Evolutionary conservation across 2,888 invertebrate species (phyloP).

Genomic region (Muschampia plurimacula): DNA sequence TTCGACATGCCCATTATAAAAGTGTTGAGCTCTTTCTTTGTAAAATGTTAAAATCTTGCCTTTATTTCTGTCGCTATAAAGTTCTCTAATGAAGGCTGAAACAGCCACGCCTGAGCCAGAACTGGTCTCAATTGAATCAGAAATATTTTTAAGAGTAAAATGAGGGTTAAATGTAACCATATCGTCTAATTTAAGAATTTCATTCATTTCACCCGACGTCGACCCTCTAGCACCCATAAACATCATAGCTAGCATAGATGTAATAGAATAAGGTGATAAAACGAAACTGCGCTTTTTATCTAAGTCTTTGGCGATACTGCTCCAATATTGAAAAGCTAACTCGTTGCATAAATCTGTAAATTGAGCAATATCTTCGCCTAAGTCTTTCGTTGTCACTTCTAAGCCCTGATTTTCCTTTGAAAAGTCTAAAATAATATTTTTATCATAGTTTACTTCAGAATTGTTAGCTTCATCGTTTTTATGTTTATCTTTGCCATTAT

Average conservation of each 20-base stretch:
- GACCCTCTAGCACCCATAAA: slow-evolving; percentile 94
- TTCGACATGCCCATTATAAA: slow-evolving; percentile 94
- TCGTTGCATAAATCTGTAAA: slow-evolving; percentile 94
- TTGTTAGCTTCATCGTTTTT: slow-evolving; percentile 62
- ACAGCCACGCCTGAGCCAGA: slow-evolving; percentile 90
- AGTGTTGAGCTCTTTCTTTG: slow-evolving; percentile 94
- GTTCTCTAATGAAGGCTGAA: slow-evolving; percentile 92
- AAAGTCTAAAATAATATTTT: slow-evolving; percentile 72
- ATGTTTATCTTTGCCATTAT: slow-evolving; percentile 68
- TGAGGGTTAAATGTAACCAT: slow-evolving; percentile 97
- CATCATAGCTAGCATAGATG: slow-evolving; percentile 95
- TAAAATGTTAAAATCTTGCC: slow-evolving; percentile 94
- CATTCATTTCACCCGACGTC: slow-evolving; percentile 96
- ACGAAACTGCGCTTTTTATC: slow-evolving; percentile 91
- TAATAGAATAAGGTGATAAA: slow-evolving; percentile 93
- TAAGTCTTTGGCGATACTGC: slow-evolving; percentile 89
- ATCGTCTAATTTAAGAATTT: slow-evolving; percentile 93
- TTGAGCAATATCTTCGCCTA: slow-evolving; percentile 91
- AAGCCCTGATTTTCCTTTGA: slow-evolving; percentile 87
- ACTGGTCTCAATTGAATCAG: slow-evolving; percentile 90
- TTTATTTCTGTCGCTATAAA: slow-evolving; percentile 93
- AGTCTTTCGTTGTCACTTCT: slow-evolving; percentile 90
- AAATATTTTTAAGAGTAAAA: slow-evolving; percentile 93
- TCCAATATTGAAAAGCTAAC: slow-evolving; percentile 94
- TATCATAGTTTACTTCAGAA: slow-evolving; percentile 59